phyloP scores from a whole-genome alignment of 1,140 invertebrate genomes.

The Leptonema lineaticorne region DNA sequence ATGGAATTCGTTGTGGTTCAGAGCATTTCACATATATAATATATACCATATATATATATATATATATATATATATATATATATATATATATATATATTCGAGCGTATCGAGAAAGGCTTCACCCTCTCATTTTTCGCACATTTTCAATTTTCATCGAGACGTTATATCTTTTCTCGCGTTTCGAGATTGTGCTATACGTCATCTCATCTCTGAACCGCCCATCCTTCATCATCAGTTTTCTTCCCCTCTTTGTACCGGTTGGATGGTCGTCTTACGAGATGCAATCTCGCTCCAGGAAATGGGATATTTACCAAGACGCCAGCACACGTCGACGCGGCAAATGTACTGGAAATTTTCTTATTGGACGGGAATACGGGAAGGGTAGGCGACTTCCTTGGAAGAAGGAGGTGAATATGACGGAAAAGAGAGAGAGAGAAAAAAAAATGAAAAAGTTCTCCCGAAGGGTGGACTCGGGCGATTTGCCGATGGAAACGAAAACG shows the following conservation, averaged over 20 bases:
- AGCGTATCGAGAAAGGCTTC: too few relatives aligned
- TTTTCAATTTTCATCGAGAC: background rate
- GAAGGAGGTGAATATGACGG: constrained; percentile 38
- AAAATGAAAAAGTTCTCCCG: constrained; percentile 10
- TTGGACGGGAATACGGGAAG: constrained; percentile 27
- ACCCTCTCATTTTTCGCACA: too few relatives aligned
- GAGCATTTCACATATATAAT: too few relatives aligned
- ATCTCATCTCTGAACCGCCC: too few relatives aligned
- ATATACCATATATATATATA: too few relatives aligned
- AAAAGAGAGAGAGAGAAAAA: too few relatives aligned
- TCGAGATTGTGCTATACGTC: too few relatives aligned
- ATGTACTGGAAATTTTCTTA: constrained; percentile 43
- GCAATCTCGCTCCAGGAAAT: constrained; percentile 42
- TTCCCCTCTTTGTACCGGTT: constrained; percentile 4
- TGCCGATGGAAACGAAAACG: constrained; percentile 5
- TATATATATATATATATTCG: too few relatives aligned
- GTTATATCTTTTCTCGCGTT: background rate
- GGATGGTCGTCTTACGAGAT: constrained; percentile 30
- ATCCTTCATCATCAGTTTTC: too few relatives aligned
- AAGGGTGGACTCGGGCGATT: background rate
- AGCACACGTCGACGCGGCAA: constrained; percentile 41
- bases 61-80: too few relatives aligned
- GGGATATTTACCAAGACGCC: constrained; percentile 43
- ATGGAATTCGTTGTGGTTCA: too few relatives aligned
- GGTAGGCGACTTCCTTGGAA: constrained; percentile 33